These are phyloP conservation scores for Chamaea fasciata DNA, from an alignment of 2,113 vertebrate genomes.

Conservation along the genomic window DNA sequence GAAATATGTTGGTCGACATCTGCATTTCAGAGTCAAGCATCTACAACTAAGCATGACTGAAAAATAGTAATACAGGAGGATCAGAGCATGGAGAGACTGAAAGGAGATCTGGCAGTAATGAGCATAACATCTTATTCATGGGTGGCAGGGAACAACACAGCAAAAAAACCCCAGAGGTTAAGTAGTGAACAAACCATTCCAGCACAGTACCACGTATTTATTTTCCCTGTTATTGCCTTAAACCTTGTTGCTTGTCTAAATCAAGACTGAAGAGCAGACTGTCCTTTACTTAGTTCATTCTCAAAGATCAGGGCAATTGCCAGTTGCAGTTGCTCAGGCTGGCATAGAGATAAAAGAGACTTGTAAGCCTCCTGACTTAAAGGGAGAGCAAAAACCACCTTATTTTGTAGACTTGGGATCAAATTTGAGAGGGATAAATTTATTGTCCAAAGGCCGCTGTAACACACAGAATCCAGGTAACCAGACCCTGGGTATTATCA, in stretches of 20 bases:
- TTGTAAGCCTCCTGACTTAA: background rate
- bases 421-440: background rate
- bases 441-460: background rate
- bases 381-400: background rate
- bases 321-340: background rate
- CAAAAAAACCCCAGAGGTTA: background rate
- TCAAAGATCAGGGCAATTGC: background rate
- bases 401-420: background rate
- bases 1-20: background rate
- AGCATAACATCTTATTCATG: background rate
- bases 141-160: background rate
- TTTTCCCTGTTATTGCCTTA: background rate
- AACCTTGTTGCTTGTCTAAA: background rate
- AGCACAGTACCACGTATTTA: background rate
- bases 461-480: background rate
- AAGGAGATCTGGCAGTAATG: background rate
- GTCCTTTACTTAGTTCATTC: background rate
- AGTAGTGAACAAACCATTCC: background rate
- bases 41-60: background rate
- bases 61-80: background rate
- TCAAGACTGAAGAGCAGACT: background rate
- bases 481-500: background rate
- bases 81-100: background rate
- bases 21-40: background rate
- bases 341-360: background rate